These are phyloP conservation scores for Phrynocephalus guinanensis DNA, from an alignment of 2,797 vertebrate genomes.

Conservation along the genomic window DNA sequence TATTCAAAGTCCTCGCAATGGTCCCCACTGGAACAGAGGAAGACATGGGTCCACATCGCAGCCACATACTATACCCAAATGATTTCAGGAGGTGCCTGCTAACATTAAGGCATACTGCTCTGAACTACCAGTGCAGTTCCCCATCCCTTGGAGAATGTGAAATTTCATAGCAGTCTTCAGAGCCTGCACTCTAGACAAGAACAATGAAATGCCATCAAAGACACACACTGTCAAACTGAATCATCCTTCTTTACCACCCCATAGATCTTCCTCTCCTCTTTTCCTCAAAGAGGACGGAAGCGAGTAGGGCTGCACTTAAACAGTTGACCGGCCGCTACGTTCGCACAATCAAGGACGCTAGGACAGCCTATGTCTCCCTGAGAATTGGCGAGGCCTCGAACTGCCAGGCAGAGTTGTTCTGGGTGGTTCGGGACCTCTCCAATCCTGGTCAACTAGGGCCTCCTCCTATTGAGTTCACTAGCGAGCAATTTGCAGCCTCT, in stretches of 20 bases:
- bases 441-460: too few relatives aligned
- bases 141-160: neutral
- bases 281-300: neutral
- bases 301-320: too few relatives aligned
- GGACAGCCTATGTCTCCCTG: too few relatives aligned
- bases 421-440: too few relatives aligned
- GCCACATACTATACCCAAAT: neutral
- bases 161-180: neutral
- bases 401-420: too few relatives aligned
- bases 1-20: neutral
- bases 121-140: neutral
- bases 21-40: neutral
- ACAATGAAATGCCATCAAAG: neutral
- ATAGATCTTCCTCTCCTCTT: neutral
- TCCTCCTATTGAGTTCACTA: too few relatives aligned
- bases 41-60: neutral
- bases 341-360: too few relatives aligned
- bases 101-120: neutral
- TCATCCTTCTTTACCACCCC: neutral
- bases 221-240: neutral
- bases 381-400: too few relatives aligned
- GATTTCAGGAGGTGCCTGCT: neutral
- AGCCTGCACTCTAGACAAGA: neutral
- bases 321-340: too few relatives aligned
- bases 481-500: too few relatives aligned